Evolutionary conservation across 2,888 invertebrate species (phyloP).

Genomic region (Disparrhopalites patrizii): DNA sequence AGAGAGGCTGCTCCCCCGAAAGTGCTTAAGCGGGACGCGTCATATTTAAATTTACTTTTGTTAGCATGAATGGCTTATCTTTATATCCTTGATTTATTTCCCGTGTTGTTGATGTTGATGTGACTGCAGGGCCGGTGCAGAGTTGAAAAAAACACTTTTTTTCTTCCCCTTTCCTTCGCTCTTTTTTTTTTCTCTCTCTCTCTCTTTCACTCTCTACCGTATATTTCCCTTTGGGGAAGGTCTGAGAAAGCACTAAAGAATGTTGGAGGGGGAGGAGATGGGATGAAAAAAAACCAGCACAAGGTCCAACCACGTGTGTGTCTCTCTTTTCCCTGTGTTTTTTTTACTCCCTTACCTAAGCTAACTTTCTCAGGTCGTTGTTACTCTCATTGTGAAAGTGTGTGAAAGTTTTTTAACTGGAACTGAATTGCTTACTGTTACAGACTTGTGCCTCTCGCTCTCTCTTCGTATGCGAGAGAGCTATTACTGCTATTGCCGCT

Average conservation of each 20-base stretch:
- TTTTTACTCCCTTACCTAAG: not conserved
- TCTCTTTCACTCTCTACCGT: not conserved
- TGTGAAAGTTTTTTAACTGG: conserved; percentile 24
- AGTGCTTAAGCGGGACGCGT: not conserved
- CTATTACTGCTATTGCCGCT: too few relatives aligned
- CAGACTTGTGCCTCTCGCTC: not conserved
- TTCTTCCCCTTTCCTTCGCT: not conserved
- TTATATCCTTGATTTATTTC: conserved; percentile 14
- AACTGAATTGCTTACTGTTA: conserved; percentile 11
- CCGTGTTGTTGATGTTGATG: conserved; percentile 9
- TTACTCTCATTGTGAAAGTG: conserved; percentile 22
- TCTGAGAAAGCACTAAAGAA: too few relatives aligned
- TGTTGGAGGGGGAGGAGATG: too few relatives aligned
- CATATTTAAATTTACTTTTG: conserved; percentile 15
- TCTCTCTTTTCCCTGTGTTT: not conserved
- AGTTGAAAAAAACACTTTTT: not conserved
- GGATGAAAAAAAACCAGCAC: not conserved
- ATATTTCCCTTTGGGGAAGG: too few relatives aligned
- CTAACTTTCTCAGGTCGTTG: not conserved
- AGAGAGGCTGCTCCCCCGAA: not conserved
- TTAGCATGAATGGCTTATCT: conserved; percentile 9
- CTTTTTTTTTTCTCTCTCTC: not conserved
- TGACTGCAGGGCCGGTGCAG: not conserved
- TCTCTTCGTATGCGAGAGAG: not conserved
- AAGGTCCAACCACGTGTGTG: too few relatives aligned